Evolutionary conservation across 2,113 vertebrate genomes (phyloP), one percentile per base, ranked within the genome.

Genomic region (Casuarius casuarius): DNA sequence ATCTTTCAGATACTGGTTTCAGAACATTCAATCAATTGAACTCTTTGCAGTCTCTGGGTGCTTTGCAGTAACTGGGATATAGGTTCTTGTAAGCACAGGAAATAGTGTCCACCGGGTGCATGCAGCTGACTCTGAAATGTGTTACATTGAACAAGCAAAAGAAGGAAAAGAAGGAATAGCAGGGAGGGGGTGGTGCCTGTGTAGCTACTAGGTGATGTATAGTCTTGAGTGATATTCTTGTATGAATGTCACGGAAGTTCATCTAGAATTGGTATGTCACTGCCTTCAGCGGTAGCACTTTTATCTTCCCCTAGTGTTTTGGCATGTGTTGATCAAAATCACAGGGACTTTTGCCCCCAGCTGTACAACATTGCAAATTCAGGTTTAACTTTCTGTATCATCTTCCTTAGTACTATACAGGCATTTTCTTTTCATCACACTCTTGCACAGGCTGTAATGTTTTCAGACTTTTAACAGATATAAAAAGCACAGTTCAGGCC

Each of bases 1-100:
- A 2, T 25, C n/a, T 29, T 29, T 62, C 23, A 5, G 4, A 10
- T 10, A 1, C 0, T 2, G 31, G 28, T 5, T 42, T 8, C 4
- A 25, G n/a, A 59, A 2, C 31, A 61, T n/a, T 61, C 9, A 10
- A 5, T n/a, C 35, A 31, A 58, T 31, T 58, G 15, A 58, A 58
- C 21, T 7, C 19, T 44, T 59, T 67, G 31, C 49, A 29, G 4
- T 33, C 23, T 28, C 44, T 21, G 49, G 23, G 49, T 65, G 28
- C 35, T 83, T 83, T 68, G 35, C 67, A 52, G 35, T 14, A 10
- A 65, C 56, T 48, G 49, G 44, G 18, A 42, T 52, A 12, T 59
- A 54, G 5, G n/a, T 40, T 40, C 16, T 44, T 63, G 4, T 58
- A 79, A 74, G 29, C 1, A 0, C 12, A 19, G 38, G 67, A 40